Conservation (phyloP, 2,113 vertebrate genomes). For the Recurvirostra avosetta region DNA sequence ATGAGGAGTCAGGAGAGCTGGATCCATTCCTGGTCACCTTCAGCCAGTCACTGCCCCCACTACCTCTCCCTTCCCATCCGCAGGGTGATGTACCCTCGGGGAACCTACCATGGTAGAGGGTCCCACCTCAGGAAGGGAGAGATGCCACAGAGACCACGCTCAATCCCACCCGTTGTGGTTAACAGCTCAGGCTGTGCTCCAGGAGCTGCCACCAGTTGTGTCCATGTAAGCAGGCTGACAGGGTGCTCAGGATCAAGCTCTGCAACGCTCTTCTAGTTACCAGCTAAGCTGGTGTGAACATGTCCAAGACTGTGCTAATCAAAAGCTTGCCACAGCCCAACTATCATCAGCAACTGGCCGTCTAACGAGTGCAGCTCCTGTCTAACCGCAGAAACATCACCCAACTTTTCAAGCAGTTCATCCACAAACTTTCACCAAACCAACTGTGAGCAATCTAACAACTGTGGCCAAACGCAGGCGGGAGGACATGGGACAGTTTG, state of each 20-base stretch:
- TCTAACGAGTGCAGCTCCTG: neutral
- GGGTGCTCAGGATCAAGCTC: neutral
- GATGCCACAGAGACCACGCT: neutral
- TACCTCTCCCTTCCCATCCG: neutral
- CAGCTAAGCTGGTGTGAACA: neutral
- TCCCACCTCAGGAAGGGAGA: neutral
- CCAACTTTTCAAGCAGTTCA: neutral
- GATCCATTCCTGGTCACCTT: neutral
- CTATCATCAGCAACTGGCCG: neutral
- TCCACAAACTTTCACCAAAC: neutral
- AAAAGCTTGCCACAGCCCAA: neutral
- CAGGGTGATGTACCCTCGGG: neutral
- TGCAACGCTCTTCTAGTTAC: neutral
- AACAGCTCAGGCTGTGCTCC: neutral
- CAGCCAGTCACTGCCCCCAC: accelerated
- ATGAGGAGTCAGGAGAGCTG: neutral
- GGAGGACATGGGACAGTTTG: accelerated
- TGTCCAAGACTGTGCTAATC: neutral
- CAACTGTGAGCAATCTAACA: neutral
- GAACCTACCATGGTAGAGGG: neutral
- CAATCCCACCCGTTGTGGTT: neutral
- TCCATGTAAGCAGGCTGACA: neutral
- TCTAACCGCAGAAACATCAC: neutral
- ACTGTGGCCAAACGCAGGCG: neutral
- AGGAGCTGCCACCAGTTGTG: neutral